These are phyloP conservation scores for Todus mexicanus DNA, from an alignment of 2,797 vertebrate genomes.

Conservation along the genomic window DNA sequence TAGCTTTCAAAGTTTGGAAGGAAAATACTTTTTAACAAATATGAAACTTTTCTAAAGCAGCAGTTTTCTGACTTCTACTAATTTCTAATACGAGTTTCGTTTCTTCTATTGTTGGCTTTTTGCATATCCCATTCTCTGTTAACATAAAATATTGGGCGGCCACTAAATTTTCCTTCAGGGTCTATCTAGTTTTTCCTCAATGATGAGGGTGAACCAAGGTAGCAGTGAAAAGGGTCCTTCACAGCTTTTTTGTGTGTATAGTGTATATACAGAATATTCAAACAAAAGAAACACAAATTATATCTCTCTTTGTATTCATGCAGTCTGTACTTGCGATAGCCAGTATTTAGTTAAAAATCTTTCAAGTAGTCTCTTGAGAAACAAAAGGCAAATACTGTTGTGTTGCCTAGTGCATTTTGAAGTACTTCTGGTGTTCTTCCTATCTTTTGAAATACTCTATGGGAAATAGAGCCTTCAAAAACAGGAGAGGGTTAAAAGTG, in stretches of 20 bases:
- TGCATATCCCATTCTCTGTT: neutral
- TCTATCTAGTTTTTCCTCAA: neutral
- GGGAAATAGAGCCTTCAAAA: neutral
- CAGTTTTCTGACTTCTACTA: neutral
- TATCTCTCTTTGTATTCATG: neutral
- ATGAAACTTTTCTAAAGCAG: neutral
- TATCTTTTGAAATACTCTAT: neutral
- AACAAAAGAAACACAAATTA: neutral
- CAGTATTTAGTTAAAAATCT: neutral
- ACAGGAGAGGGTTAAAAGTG: neutral
- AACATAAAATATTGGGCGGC: neutral
- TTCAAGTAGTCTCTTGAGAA: neutral
- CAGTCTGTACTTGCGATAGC: neutral
- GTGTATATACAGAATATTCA: neutral
- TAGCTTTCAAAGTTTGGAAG: neutral
- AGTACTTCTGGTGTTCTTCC: neutral
- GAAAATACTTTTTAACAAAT: neutral
- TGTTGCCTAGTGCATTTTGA: neutral
- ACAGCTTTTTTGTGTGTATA: neutral
- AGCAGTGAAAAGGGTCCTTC: neutral
- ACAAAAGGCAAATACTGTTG: neutral
- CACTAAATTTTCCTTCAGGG: neutral
- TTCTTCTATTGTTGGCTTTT: neutral
- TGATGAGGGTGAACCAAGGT: neutral
- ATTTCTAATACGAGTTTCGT: neutral